Evolutionary conservation across 2,797 vertebrate species (phyloP).

Genomic region (Enteromius radiatus): DNA sequence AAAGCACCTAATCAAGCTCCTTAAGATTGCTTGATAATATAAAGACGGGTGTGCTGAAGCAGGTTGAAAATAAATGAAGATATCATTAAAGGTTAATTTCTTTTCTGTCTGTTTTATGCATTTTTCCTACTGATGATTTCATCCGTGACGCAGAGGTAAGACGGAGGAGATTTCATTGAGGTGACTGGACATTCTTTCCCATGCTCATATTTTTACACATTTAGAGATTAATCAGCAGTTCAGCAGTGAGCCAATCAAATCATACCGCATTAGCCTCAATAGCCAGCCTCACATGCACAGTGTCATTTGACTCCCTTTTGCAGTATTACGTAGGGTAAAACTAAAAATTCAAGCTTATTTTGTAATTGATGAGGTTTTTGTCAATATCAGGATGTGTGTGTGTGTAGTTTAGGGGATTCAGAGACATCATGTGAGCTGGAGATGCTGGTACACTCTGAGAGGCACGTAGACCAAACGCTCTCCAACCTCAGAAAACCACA

Average conservation of each 20-base stretch:
- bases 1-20: no score
- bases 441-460: conserved; percentile 20
- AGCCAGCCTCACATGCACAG: no score
- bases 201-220: background rate
- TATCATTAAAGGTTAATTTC: background rate
- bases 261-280: background rate
- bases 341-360: background rate
- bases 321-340: background rate
- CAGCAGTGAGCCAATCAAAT: background rate
- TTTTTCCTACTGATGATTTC: background rate
- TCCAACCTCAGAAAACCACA: conserved; percentile 43
- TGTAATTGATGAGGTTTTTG: background rate
- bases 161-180: background rate
- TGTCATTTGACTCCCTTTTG: background rate
- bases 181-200: background rate
- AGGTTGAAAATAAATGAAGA: no score
- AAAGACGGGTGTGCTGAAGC: no score
- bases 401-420: background rate
- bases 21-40: no score
- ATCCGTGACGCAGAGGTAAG: background rate
- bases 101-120: background rate
- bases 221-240: background rate
- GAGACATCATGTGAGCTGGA: background rate
- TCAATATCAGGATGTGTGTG: background rate
- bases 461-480: conserved; percentile 54